Conservation (phyloP, 1,140 invertebrate genomes). For the Pogonognathellus flavescens region DNA sequence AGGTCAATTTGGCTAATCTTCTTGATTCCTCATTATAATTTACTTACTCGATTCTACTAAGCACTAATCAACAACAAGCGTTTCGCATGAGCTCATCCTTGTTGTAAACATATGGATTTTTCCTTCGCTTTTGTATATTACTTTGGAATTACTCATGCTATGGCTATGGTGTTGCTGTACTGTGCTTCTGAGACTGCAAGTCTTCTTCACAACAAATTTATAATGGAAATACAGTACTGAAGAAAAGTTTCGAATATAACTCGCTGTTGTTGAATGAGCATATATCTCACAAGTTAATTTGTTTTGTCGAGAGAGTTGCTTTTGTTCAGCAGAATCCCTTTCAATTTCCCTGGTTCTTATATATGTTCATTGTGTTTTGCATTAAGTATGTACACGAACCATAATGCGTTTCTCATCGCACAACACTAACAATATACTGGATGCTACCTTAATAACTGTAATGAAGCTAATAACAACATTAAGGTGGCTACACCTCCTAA, state of each 20-base stretch:
- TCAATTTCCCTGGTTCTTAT: conserved; percentile 25
- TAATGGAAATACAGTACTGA: conserved; percentile 1
- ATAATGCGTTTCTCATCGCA: too few species aligned
- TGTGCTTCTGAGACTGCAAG: background rate
- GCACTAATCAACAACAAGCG: conserved; percentile 14
- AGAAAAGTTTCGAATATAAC: background rate
- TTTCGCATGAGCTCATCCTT: conserved; percentile 1
- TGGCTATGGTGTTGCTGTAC: background rate
- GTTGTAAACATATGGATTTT: background rate
- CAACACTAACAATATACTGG: background rate
- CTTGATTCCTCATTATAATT: conserved; percentile 50
- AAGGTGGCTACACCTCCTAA: conserved; percentile 38
- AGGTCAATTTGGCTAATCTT: conserved; percentile 45
- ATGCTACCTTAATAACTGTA: conserved; percentile 25
- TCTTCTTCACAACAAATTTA: background rate
- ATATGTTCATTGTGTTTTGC: background rate
- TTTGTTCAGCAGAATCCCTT: conserved; percentile 32
- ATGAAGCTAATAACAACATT: conserved; percentile 36
- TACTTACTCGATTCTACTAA: conserved; percentile 40
- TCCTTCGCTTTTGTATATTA: too few species aligned
- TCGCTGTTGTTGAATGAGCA: background rate
- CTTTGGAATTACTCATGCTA: background rate
- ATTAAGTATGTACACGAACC: too few species aligned
- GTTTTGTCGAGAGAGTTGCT: conserved; percentile 1
- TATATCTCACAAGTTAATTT: conserved; percentile 25